These are phyloP conservation scores for Adrianichthys oophorus DNA, from an alignment of 2,797 vertebrate genomes.

Conservation along the genomic window DNA sequence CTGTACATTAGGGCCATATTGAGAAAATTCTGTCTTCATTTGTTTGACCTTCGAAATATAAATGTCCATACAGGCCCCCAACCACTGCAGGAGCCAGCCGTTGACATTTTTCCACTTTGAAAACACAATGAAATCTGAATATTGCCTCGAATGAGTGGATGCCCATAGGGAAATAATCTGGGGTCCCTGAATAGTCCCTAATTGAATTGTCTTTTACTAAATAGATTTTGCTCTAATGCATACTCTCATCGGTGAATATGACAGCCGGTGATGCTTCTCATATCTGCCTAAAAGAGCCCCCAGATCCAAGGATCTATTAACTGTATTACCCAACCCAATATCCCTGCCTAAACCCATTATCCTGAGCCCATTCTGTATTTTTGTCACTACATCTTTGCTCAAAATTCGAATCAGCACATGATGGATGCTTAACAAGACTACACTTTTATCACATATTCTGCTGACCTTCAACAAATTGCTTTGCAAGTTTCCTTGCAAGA, in stretches of 20 bases:
- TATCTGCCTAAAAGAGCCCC: constrained; percentile 83
- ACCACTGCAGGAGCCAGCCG: constrained; percentile 65
- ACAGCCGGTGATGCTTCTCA: constrained; percentile 83
- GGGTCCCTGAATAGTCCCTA: constrained; percentile 84
- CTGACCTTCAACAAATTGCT: constrained; percentile 81
- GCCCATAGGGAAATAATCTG: constrained; percentile 83
- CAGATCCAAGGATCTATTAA: constrained; percentile 82
- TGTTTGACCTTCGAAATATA: constrained; percentile 74
- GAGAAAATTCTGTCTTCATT: constrained; percentile 76
- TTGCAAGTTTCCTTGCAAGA: constrained; percentile 71
- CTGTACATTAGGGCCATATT: constrained; percentile 69
- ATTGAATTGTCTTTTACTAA: constrained; percentile 95
- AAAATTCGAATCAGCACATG: constrained; percentile 74
- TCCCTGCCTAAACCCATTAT: constrained; percentile 88
- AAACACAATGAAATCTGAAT: constrained; percentile 87
- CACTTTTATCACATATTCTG: constrained; percentile 80
- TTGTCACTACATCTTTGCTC: constrained; percentile 77
- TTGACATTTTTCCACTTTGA: constrained; percentile 79
- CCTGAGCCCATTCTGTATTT: constrained; percentile 83
- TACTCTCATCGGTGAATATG: constrained; percentile 88
- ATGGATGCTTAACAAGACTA: constrained; percentile 81
- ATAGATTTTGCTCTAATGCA: constrained; percentile 90
- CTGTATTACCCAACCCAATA: constrained; percentile 92
- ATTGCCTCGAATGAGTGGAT: constrained; percentile 75
- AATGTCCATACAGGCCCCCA: constrained; percentile 70